Evolutionary conservation across 2,113 vertebrate genomes (phyloP).

Genomic region (Elgaria multicarinata): DNA sequence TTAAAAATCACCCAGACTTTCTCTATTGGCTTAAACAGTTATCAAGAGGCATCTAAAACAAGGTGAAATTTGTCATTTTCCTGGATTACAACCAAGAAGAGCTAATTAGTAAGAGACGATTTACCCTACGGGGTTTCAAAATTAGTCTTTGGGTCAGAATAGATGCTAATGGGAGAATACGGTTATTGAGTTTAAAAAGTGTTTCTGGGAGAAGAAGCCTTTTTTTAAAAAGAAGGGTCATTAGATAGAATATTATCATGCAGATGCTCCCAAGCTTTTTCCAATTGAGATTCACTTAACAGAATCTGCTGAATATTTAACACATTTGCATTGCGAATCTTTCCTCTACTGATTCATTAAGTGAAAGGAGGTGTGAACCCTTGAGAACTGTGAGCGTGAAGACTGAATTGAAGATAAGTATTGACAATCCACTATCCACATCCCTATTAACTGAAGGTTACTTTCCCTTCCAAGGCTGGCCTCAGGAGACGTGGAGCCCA

Average conservation of each 20-base stretch:
- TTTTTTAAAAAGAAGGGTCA: conserved; percentile 66
- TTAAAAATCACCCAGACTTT: conserved; percentile 49
- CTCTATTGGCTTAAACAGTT: conserved; percentile 65
- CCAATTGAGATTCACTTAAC: conserved; percentile 71
- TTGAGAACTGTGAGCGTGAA: conserved; percentile 37
- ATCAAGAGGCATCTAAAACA: conserved; percentile 72
- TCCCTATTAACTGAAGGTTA: neutral
- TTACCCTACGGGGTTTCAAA: conserved; percentile 63
- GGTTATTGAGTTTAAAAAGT: conserved; percentile 71
- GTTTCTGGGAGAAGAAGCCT: conserved; percentile 70
- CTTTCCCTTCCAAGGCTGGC: neutral
- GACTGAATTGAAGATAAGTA: conserved; percentile 52
- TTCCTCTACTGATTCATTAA: conserved; percentile 67
- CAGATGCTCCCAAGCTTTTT: conserved; percentile 65
- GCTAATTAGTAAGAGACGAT: conserved; percentile 77
- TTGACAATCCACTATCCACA: neutral
- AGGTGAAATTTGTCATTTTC: conserved; percentile 78
- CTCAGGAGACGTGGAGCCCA: neutral
- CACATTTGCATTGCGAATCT: conserved; percentile 59
- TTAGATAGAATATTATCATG: conserved; percentile 67
- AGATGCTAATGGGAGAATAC: conserved; percentile 73
- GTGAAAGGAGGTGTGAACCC: conserved; percentile 60
- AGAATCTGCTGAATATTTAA: conserved; percentile 68
- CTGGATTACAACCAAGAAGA: conserved; percentile 71
- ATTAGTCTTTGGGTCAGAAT: conserved; percentile 78